Evolutionary conservation across 2,888 invertebrate species (phyloP), one percentile per base, ranked within the genome.

Genomic region (Sympetrum striolatum): DNA sequence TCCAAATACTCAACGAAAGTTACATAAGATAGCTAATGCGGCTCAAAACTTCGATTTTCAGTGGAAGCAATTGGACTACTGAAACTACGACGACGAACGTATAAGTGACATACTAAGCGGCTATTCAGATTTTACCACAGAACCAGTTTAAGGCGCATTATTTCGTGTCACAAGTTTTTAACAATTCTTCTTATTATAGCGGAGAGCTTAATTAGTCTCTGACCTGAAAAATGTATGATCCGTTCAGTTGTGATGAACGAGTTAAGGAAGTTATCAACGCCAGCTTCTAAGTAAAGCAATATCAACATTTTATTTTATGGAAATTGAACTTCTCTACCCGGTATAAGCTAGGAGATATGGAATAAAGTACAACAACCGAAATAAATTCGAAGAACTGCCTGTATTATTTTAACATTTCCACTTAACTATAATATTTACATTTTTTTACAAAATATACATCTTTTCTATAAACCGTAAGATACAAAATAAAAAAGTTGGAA

Each of bases 401-500:
- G 31, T 73, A 73, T 73, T 73, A 31, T 31, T 73, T 73, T 31
- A 73, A 73, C 14, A 31, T 73, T 82, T 64, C 60, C 60, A 60
- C 31, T 64, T 31, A 64, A 86, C 60, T 37, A 86, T 86, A 12
- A 37, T 86, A 86, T 86, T 86, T 86, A 86, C 86, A 86, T 86
- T 60, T 35, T 39, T 86, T 86, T 86, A 86, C 64, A 86, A 86
- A 86, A 86, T 86, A 86, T 60, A 86, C 64, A 86, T 37, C n/a
- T 82, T 35, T 82, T 60, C 86, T 86, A 86, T 86, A 86, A 86
- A 86, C 86, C 31, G 37, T 86, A 60, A 86, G 86, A 37, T 86
- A 86, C 35, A 86, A 86, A 86, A 86, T 86, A 86, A 86, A 86
- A 86, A 86, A 86, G 86, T 86, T 64, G 60, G 86, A 86, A 86